Conservation (phyloP, 2,888 invertebrate species). For the Ichneumon xanthorius region DNA sequence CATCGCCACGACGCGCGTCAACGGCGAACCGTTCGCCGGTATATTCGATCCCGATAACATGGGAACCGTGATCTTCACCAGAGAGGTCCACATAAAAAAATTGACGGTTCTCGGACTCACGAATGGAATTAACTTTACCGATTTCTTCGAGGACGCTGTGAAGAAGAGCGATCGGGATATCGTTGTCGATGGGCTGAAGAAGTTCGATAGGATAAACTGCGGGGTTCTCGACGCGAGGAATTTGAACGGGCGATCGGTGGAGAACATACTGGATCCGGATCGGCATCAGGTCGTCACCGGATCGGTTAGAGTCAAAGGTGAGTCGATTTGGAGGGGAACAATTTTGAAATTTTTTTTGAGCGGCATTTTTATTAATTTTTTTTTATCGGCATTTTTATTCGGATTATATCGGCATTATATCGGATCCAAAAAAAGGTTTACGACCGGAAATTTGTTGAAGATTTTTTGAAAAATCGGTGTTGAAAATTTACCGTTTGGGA, state of each 20-base stretch:
- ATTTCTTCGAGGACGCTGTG: slow-evolving; percentile 71
- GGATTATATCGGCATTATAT: too few species aligned
- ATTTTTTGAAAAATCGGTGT: too few species aligned
- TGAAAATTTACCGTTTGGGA: too few species aligned
- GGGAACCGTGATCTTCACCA: slow-evolving; percentile 69
- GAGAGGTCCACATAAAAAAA: slow-evolving; percentile 70
- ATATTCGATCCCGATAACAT: slow-evolving; percentile 65
- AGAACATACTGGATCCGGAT: slow-evolving; percentile 71
- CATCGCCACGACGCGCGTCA: slow-evolving; percentile 78
- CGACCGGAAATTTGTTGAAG: too few species aligned
- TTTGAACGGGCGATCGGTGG: slow-evolving; percentile 72
- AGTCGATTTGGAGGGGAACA: not conserved
- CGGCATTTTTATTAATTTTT: not conserved
- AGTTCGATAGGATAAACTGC: slow-evolving; percentile 69
- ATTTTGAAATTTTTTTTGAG: not conserved
- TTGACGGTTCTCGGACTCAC: slow-evolving; percentile 71
- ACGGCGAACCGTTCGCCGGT: slow-evolving; percentile 68
- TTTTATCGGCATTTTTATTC: too few species aligned
- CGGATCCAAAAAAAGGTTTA: too few species aligned
- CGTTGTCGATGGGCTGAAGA: slow-evolving; percentile 71
- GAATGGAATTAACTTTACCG: slow-evolving; percentile 74
- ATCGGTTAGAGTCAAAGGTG: slow-evolving; percentile 74
- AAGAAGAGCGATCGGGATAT: slow-evolving; percentile 73
- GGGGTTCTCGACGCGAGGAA: slow-evolving; percentile 60
- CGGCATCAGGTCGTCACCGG: slow-evolving; percentile 75